Evolutionary conservation across 1,140 invertebrate species (phyloP).

Genomic region (Dendroctonus ponderosae): DNA sequence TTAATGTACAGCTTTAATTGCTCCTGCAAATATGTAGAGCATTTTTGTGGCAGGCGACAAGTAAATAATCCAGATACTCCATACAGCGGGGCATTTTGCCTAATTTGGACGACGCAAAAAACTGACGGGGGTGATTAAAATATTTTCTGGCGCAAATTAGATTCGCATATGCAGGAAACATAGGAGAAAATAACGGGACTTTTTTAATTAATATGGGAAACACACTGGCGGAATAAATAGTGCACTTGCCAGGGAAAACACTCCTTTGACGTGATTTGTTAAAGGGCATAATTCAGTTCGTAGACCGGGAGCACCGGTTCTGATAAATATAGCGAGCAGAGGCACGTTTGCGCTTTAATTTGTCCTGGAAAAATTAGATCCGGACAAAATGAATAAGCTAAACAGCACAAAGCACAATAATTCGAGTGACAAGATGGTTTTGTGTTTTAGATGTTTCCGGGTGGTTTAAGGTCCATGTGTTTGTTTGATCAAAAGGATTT

Average conservation of each 20-base stretch:
- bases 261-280: slow-evolving; percentile 27
- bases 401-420: no score
- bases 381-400: no score
- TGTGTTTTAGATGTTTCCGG: no score
- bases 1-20: no score
- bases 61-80: no score
- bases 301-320: slow-evolving; percentile 4
- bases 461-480: no score
- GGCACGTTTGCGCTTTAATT: slow-evolving; percentile 11
- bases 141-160: slow-evolving; percentile 14
- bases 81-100: neutral
- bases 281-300: slow-evolving; percentile 17
- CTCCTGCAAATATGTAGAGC: no score
- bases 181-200: slow-evolving; percentile 15
- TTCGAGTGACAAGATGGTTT: no score
- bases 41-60: no score
- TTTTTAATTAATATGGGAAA: slow-evolving; percentile 26
- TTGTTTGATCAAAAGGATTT: no score
- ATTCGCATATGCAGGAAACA: slow-evolving; percentile 17
- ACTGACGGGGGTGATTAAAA: slow-evolving; percentile 13
- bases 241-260: slow-evolving; percentile 18
- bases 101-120: neutral
- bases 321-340: slow-evolving; percentile 8
- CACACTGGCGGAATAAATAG: slow-evolving; percentile 22
- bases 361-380: no score